A percentile compares a stretch with the other conserved stretches of the same genome.
Conservation (phyloP, 2,888 invertebrate genomes). For the Leptinotarsa peninsularis region DNA sequence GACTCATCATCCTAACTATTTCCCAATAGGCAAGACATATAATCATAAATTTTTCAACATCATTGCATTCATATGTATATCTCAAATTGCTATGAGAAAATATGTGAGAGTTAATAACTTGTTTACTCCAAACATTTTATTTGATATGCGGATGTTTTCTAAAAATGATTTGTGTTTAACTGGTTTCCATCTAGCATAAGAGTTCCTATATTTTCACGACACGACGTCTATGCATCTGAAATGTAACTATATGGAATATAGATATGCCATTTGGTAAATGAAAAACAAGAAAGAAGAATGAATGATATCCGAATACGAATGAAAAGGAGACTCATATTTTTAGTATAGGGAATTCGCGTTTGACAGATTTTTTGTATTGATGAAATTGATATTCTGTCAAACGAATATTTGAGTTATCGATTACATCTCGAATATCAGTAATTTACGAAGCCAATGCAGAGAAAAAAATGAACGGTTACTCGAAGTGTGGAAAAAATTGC, state of each 20-base stretch:
- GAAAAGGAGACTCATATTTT: too few relatives aligned
- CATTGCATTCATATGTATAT: not conserved
- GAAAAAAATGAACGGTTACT: too few relatives aligned
- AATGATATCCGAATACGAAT: too few relatives aligned
- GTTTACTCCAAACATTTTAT: constrained; percentile 3
- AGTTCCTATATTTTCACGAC: not conserved
- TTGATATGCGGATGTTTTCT: not conserved
- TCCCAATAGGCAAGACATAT: not conserved
- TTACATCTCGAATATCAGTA: too few relatives aligned
- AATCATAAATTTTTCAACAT: not conserved
- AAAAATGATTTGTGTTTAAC: not conserved
- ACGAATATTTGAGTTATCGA: too few relatives aligned
- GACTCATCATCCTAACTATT: not conserved
- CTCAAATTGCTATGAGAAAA: not conserved
- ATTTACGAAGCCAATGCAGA: too few relatives aligned
- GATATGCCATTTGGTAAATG: too few relatives aligned
- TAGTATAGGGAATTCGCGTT: too few relatives aligned
- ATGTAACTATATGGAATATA: not conserved
- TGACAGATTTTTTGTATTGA: too few relatives aligned
- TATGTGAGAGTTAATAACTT: not conserved
- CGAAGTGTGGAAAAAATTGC: too few relatives aligned
- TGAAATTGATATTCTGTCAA: too few relatives aligned
- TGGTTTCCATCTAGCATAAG: not conserved
- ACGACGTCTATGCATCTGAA: not conserved
- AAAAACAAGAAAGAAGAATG: too few relatives aligned